Evolutionary conservation across 2,888 invertebrate genomes (phyloP), one percentile per base, ranked within the genome.

Genomic region (Cataglyphis albicans): DNA sequence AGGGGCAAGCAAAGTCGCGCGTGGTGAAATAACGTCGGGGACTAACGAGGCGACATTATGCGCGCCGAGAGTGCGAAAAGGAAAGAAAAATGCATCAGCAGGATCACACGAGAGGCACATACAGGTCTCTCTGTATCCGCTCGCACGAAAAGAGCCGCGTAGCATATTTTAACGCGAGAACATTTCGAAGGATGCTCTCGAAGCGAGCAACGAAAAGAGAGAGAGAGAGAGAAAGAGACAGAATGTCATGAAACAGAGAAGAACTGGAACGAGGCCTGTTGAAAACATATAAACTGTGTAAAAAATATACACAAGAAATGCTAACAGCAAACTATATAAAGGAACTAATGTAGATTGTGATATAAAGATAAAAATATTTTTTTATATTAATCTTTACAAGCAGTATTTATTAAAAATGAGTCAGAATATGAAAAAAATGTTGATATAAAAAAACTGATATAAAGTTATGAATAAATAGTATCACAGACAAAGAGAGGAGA

Each of bases 61-160:
- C 29, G 52, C 25, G 29, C 21, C 57, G 18, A 18, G 25, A 55
- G 15, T 52, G 63, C 38, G 32, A 81, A 32, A 35, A 32, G 18
- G 41, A 52, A 44, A 32, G 57, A 74, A 75, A 59, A 65, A 57
- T 59, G 48, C 65, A 12, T 35, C 25, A 64, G 41, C 59, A 52
- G 85, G 81, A 85, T 87, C 87, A 76, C 64, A 68, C 82, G 74
- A 89, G 74, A 89, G 76, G 86, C 82, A 65, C 65, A 74, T 59
- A 64, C 21, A 52, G 52, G n/a, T 48, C 61, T 57, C 41, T 32
- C 10, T 7, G 52, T 44, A 29, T 52, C 63, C 21, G 18, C 73
- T 44, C 64, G 68, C 65, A 76, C 9, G 38, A 65, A 38, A 67
- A 76, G 52, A 38, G 18, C 35, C 52, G 52, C 32, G 29, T 4